These are phyloP conservation scores for Lasioglossum calceatum DNA, from an alignment of 2,888 invertebrate species.

Conservation along the genomic window DNA sequence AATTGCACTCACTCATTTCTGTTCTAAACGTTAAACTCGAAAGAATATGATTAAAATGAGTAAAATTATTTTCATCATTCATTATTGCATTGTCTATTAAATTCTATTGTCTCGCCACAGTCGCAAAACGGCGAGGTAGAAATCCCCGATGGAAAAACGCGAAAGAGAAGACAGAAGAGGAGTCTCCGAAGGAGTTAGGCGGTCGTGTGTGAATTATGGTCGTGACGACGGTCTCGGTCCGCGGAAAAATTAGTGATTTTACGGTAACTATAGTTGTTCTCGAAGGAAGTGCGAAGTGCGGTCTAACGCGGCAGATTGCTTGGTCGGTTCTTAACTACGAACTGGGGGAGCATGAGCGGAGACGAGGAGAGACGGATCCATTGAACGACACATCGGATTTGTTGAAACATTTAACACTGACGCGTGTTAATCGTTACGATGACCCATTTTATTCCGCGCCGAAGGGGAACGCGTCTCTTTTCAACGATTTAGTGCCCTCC, in stretches of 20 bases:
- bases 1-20: too few relatives aligned
- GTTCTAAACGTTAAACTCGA: too few relatives aligned
- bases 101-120: too few relatives aligned
- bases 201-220: neutral
- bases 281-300: slow-evolving; percentile 39
- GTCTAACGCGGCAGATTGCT: slow-evolving; percentile 33
- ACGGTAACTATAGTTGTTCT: slow-evolving; percentile 18
- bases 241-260: slow-evolving; percentile 25
- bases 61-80: too few relatives aligned
- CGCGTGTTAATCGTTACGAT: slow-evolving; percentile 20
- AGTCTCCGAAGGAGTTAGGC: neutral
- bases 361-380: neutral
- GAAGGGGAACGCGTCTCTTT: slow-evolving; percentile 1
- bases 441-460: slow-evolving; percentile 26
- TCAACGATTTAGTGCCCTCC: slow-evolving; percentile 3
- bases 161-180: too few relatives aligned
- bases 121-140: too few relatives aligned
- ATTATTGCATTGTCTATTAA: too few relatives aligned
- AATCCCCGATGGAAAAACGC: too few relatives aligned
- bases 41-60: too few relatives aligned
- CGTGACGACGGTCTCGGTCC: neutral
- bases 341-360: neutral
- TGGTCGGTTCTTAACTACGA: neutral
- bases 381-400: slow-evolving; percentile 37
- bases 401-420: slow-evolving; percentile 41